A percentile compares a stretch with the other conserved stretches of the same genome.
phyloP scores from a whole-genome alignment of 1,140 invertebrate species.

The Pseudomyrmex cubaensis region DNA sequence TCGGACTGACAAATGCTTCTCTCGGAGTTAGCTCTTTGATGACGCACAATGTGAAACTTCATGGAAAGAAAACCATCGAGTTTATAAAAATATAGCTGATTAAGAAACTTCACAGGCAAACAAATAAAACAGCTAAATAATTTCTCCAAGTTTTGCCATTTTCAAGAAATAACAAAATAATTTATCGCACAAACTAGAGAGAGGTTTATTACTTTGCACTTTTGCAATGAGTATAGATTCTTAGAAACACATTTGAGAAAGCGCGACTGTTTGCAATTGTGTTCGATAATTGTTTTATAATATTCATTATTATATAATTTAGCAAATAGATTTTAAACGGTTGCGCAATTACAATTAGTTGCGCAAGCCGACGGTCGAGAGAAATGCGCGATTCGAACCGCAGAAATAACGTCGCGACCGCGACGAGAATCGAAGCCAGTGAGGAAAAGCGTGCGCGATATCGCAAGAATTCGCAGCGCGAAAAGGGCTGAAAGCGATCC shows the following conservation, averaged over 20 bases:
- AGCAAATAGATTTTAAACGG: background rate
- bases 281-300: no score
- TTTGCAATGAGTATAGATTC: no score
- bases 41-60: conserved; percentile 2
- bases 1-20: background rate
- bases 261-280: no score
- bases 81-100: conserved; percentile 1
- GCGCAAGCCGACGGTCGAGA: background rate
- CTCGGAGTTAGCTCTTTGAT: conserved; percentile 4
- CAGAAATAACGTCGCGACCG: conserved; percentile 40
- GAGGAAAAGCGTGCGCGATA: conserved; percentile 65
- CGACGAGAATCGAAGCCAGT: conserved; percentile 48
- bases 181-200: no score
- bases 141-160: background rate
- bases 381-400: conserved; percentile 20
- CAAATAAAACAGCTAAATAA: background rate
- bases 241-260: no score
- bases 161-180: background rate
- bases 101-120: background rate
- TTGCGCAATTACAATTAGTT: background rate
- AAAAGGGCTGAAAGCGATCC: conserved; percentile 64
- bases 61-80: background rate
- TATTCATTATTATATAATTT: no score
- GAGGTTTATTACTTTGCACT: no score
- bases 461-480: conserved; percentile 69